These are phyloP conservation scores for Hycleus phaleratus DNA, from an alignment of 1,140 invertebrate genomes.

Conservation along the genomic window DNA sequence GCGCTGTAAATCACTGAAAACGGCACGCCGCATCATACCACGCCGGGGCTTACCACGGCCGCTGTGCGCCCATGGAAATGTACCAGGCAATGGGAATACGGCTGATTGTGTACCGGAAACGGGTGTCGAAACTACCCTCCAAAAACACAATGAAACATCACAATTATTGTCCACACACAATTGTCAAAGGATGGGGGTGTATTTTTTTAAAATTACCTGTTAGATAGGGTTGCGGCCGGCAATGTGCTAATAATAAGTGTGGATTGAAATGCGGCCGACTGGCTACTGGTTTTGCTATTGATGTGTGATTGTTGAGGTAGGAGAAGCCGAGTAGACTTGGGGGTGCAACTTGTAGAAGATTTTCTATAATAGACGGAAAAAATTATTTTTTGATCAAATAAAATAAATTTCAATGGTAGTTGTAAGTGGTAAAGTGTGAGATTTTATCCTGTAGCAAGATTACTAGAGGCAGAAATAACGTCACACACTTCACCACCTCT, in stretches of 20 bases:
- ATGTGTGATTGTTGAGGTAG: conserved; percentile 34
- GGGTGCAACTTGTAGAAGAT: conserved; percentile 36
- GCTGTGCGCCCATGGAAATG: conserved; percentile 74
- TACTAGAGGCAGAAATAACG: conserved; percentile 34
- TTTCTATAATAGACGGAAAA: conserved; percentile 30
- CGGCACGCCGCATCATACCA: conserved; percentile 90
- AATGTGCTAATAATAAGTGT: conserved; percentile 45
- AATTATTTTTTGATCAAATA: neutral
- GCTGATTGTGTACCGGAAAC: conserved; percentile 41
- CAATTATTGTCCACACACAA: neutral
- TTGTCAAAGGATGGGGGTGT: neutral
- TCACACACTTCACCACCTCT: conserved; percentile 33
- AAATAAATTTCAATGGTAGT: neutral
- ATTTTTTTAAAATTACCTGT: conserved; percentile 39
- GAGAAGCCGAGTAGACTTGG: conserved; percentile 37
- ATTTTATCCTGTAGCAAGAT: conserved; percentile 14
- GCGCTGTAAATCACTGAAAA: conserved; percentile 86
- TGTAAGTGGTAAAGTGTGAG: conserved; percentile 19
- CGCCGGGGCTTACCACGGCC: conserved; percentile 74
- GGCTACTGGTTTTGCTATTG: conserved; percentile 49
- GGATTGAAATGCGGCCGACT: conserved; percentile 47
- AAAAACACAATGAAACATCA: neutral
- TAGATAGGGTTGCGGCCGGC: conserved; percentile 47
- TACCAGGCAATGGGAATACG: conserved; percentile 59
- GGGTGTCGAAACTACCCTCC: conserved; percentile 27